Evolutionary conservation across 1,140 invertebrate genomes (phyloP).

Genomic region (Drosophila neocordata): DNA sequence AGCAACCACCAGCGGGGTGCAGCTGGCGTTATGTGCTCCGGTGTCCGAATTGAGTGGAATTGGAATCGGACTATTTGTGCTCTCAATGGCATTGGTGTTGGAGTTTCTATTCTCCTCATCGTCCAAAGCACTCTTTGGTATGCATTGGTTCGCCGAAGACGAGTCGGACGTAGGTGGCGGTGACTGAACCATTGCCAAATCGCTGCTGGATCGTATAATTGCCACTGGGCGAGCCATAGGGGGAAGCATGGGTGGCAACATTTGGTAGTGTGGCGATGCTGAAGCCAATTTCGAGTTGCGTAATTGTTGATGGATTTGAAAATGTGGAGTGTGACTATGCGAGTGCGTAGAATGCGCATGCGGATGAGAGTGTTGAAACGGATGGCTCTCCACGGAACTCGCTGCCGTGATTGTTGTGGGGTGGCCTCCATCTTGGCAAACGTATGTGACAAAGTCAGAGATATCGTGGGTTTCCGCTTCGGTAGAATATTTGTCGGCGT

Average conservation of each 20-base stretch:
- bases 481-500: slow-evolving; percentile 54
- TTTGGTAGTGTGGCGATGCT: slow-evolving; percentile 84
- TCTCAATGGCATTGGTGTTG: slow-evolving; percentile 33
- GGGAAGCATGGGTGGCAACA: slow-evolving; percentile 97
- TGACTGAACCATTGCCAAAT: slow-evolving; percentile 84
- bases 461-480: slow-evolving; percentile 89
- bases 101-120: slow-evolving; percentile 37
- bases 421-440: slow-evolving; percentile 92
- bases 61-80: slow-evolving; percentile 40
- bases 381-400: slow-evolving; percentile 35
- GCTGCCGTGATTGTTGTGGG: slow-evolving; percentile 25
- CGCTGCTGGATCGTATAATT: slow-evolving; percentile 94
- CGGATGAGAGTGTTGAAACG: slow-evolving; percentile 59
- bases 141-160: slow-evolving; percentile 25
- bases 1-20: slow-evolving; percentile 26
- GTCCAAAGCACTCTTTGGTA: slow-evolving; percentile 33
- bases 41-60: slow-evolving; percentile 25
- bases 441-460: slow-evolving; percentile 97
- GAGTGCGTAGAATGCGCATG: slow-evolving; percentile 26
- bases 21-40: slow-evolving; percentile 23
- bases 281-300: slow-evolving; percentile 48
- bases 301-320: slow-evolving; percentile 69
- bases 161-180: slow-evolving; percentile 84
- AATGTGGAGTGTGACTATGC: slow-evolving; percentile 60
- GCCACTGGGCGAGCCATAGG: slow-evolving; percentile 98